phyloP scores from a whole-genome alignment of 64 coral and sea anemone genomes.

The Hydrozoanthus tunicans region DNA sequence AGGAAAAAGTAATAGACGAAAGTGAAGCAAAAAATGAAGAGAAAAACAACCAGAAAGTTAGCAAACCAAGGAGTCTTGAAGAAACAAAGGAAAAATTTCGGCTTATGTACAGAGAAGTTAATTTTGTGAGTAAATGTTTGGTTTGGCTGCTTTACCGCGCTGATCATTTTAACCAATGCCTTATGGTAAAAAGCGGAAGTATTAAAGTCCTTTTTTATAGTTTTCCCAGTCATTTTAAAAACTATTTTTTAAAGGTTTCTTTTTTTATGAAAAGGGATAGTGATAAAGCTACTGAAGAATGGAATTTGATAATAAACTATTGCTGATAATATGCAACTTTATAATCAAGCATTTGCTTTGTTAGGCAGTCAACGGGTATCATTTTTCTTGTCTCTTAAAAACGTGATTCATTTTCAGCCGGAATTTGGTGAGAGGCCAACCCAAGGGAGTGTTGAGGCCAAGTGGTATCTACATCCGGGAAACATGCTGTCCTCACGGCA shows the following conservation, averaged over 20 bases:
- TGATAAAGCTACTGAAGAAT: no score
- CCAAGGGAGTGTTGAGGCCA: not conserved
- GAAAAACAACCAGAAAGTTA: no score
- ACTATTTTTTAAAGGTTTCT: no score
- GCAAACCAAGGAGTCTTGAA: slow-evolving; percentile 32
- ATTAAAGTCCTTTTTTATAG: not conserved
- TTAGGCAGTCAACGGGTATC: not conserved
- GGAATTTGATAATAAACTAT: no score
- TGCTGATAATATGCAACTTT: no score
- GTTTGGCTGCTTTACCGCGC: not conserved
- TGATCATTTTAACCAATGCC: not conserved
- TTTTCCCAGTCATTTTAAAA: no score
- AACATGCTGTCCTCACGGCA: slow-evolving; percentile 29
- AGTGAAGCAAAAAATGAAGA: not conserved
- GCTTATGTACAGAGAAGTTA: slow-evolving; percentile 63
- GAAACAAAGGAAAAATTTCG: slow-evolving; percentile 45
- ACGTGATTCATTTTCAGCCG: not conserved
- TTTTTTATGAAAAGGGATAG: no score
- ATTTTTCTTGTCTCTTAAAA: not conserved
- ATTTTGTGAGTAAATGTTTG: slow-evolving; percentile 38
- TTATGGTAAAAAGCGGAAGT: not conserved
- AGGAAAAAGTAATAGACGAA: not conserved
- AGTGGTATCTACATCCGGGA: not conserved
- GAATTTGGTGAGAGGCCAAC: slow-evolving; percentile 6
- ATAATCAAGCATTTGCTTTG: not conserved